These are phyloP conservation scores for Epinephelus malabaricus DNA, from an alignment of 2,797 vertebrate genomes.

Conservation along the genomic window DNA sequence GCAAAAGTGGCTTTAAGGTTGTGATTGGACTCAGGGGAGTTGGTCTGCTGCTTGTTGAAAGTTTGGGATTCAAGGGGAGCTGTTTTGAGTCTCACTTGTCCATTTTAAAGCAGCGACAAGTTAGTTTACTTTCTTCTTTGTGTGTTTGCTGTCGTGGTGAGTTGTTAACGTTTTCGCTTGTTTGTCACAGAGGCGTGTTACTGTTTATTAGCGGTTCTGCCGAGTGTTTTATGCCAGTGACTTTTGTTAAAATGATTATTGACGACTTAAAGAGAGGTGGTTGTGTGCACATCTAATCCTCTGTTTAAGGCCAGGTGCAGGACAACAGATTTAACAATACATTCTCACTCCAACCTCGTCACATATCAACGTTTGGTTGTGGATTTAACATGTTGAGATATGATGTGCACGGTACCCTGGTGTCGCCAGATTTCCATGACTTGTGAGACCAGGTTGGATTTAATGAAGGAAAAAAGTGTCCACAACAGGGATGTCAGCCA, in stretches of 20 bases:
- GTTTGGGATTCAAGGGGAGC: conserved; percentile 30
- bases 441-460: too few relatives aligned
- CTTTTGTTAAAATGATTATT: not conserved
- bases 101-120: conserved; percentile 26
- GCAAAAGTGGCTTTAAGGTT: conserved; percentile 39
- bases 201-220: not conserved
- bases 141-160: not conserved
- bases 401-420: too few relatives aligned
- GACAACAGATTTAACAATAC: too few relatives aligned
- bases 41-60: conserved; percentile 7
- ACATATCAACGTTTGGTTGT: too few relatives aligned
- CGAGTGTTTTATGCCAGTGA: not conserved
- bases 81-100: not conserved
- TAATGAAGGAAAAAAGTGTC: too few relatives aligned
- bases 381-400: too few relatives aligned
- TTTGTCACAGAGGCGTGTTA: not conserved
- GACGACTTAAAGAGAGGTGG: not conserved
- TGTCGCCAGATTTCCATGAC: too few relatives aligned
- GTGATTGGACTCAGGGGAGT: conserved; percentile 45
- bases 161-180: not conserved
- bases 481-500: not conserved
- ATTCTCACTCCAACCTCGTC: too few relatives aligned
- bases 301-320: too few relatives aligned
- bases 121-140: not conserved
- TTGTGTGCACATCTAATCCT: too few relatives aligned